Conservation (phyloP, 1,140 invertebrate genomes). For the Drosophila sechellia region DNA sequence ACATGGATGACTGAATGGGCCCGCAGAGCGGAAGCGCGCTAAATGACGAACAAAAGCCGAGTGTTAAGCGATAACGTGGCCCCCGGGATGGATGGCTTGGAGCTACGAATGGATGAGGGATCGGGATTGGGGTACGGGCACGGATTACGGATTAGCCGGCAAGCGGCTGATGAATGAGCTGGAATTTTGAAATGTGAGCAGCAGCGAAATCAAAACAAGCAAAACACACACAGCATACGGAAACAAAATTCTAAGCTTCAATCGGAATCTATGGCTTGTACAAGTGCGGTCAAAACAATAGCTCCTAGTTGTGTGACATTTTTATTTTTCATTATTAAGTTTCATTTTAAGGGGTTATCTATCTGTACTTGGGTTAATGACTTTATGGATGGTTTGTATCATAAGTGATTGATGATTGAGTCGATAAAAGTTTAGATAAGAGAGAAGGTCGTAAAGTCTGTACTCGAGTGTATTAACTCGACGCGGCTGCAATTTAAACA, state of each 20-base stretch:
- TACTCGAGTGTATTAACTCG: too few species aligned
- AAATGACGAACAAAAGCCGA: conserved; percentile 59
- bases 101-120: neutral
- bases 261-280: neutral
- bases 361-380: neutral
- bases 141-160: conserved; percentile 10
- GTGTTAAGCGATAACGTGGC: conserved; percentile 54
- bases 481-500: too few species aligned
- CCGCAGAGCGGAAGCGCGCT: conserved; percentile 68
- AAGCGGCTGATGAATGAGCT: conserved; percentile 16
- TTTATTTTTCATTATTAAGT: neutral
- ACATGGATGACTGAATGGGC: conserved; percentile 44
- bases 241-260: conserved; percentile 19
- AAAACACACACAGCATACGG: conserved; percentile 14
- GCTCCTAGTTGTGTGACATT: neutral
- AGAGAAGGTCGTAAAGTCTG: neutral
- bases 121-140: neutral
- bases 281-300: conserved; percentile 18
- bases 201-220: conserved; percentile 54
- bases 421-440: neutral
- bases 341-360: neutral
- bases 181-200: conserved; percentile 63
- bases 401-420: neutral
- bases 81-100: conserved; percentile 15
- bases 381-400: neutral